These are phyloP conservation scores for Julus scandinavius DNA, from an alignment of 2,888 invertebrate genomes.

Conservation along the genomic window DNA sequence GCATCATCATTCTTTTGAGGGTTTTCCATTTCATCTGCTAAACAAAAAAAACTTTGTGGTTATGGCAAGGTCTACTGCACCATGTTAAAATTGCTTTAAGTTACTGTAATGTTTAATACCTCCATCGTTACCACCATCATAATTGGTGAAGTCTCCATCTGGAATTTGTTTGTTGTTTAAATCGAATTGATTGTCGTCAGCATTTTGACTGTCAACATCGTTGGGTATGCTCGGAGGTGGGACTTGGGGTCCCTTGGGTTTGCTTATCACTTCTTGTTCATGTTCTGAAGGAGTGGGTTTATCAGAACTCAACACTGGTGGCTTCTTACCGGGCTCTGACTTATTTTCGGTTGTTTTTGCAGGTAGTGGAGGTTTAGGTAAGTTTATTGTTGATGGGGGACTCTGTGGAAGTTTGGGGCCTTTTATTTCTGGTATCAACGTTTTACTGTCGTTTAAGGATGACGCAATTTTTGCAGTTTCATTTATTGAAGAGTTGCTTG, in stretches of 20 bases:
- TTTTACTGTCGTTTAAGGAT: background rate
- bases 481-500: background rate
- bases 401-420: background rate
- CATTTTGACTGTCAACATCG: background rate
- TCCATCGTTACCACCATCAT: background rate
- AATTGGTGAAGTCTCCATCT: background rate
- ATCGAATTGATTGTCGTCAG: background rate
- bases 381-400: background rate
- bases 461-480: background rate
- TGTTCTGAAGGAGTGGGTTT: background rate
- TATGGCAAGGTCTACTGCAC: background rate
- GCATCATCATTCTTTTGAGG: background rate
- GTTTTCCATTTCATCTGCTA: background rate
- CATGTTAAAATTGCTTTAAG: background rate
- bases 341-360: background rate
- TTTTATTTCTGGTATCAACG: background rate
- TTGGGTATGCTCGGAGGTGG: background rate
- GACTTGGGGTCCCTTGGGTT: background rate
- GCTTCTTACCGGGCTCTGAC: background rate
- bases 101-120: background rate
- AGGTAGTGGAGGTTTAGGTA: background rate
- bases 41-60: background rate
- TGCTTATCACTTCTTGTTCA: background rate
- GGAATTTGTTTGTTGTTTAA: background rate
- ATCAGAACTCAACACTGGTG: background rate